Evolutionary conservation across 2,888 invertebrate genomes (phyloP).

Genomic region (Apodemia duryi): DNA sequence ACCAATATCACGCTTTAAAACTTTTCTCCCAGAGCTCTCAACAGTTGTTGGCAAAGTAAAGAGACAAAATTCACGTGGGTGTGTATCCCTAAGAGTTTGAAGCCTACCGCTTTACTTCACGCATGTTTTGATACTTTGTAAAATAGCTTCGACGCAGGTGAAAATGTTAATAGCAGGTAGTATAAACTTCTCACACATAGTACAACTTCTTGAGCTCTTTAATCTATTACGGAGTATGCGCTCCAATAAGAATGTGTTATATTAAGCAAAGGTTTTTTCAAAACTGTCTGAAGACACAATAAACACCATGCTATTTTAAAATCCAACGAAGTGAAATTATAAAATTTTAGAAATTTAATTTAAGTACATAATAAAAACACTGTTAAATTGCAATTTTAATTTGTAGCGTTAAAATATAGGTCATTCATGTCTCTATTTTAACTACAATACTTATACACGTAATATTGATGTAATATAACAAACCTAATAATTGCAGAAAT

Average conservation of each 20-base stretch:
- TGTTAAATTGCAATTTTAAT: too few species aligned
- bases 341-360: too few species aligned
- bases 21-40: background rate
- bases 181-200: background rate
- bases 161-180: conserved; percentile 2
- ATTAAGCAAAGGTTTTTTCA: too few species aligned
- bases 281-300: too few species aligned
- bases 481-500: too few species aligned
- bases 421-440: too few species aligned
- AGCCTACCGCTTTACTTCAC: background rate
- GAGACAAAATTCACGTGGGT: background rate
- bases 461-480: too few species aligned
- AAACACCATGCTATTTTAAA: too few species aligned
- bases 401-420: too few species aligned
- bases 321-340: too few species aligned
- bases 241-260: background rate
- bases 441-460: too few species aligned
- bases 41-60: conserved; percentile 1
- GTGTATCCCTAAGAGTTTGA: conserved; percentile 1
- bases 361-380: too few species aligned
- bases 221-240: background rate
- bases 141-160: background rate
- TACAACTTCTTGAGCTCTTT: conserved; percentile 5
- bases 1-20: background rate
- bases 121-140: conserved; percentile 7